Evolutionary conservation across 2,797 vertebrate genomes (phyloP).

Genomic region (Potorous gilbertii): DNA sequence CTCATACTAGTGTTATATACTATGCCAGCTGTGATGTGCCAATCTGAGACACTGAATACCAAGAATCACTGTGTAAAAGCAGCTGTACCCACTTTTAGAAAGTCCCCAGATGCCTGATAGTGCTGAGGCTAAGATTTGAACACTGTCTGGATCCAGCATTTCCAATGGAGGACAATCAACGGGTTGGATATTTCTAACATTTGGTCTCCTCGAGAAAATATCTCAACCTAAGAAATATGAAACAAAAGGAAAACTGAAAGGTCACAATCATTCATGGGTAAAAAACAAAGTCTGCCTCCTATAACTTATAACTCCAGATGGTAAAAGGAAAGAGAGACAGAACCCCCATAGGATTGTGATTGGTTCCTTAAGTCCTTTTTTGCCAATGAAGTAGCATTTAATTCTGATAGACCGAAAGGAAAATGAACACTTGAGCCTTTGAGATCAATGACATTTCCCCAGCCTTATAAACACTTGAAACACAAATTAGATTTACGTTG

Average conservation of each 20-base stretch:
- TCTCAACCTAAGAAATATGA: constrained; percentile 21
- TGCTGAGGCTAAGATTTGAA: neutral
- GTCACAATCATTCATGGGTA: neutral
- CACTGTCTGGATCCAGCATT: neutral
- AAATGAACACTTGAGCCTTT: neutral
- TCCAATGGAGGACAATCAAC: neutral
- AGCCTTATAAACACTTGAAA: constrained; percentile 5
- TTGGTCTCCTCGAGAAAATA: neutral
- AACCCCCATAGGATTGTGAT: neutral
- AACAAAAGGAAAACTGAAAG: constrained; percentile 7
- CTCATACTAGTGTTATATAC: neutral
- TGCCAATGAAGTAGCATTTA: neutral
- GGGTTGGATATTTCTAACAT: constrained; percentile 43
- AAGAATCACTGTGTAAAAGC: constrained; percentile 72
- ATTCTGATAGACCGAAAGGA: neutral
- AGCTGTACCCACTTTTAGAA: constrained; percentile 72
- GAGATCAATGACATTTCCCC: neutral
- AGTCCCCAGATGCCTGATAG: constrained; percentile 8
- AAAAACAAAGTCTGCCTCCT: neutral
- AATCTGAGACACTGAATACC: constrained; percentile 72
- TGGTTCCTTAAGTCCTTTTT: neutral
- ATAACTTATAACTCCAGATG: neutral
- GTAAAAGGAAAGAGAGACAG: neutral
- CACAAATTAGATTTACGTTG: neutral
- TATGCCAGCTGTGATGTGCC: constrained; percentile 78